Conservation (phyloP, 2,888 invertebrate genomes). For the Callyntrura guangdongensis region DNA sequence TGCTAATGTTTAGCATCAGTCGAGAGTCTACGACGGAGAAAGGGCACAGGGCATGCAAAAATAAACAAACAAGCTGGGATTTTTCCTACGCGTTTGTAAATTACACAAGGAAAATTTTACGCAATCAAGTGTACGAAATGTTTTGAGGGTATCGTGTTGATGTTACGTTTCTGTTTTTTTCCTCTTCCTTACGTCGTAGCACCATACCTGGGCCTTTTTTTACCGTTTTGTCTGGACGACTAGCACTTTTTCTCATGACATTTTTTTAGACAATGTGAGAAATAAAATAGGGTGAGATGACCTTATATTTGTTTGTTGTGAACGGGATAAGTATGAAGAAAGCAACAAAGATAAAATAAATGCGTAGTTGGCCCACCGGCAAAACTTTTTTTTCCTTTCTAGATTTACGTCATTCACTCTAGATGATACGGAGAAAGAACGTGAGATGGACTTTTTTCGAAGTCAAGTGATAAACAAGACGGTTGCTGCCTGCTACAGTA, state of each 20-base stretch:
- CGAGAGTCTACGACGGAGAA: background rate
- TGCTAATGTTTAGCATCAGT: no score
- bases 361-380: constrained; percentile 3
- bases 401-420: constrained; percentile 20
- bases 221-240: background rate
- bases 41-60: background rate
- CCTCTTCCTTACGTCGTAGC: background rate
- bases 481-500: no score
- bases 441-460: background rate
- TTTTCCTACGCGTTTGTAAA: background rate
- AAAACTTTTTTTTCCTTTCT: background rate
- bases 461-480: background rate
- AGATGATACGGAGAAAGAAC: background rate
- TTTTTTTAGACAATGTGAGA: no score
- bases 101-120: background rate
- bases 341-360: background rate
- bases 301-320: no score
- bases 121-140: background rate
- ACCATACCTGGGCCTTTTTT: background rate
- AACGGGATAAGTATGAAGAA: no score
- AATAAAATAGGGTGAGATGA: no score
- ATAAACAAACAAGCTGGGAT: background rate
- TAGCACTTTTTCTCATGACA: background rate
- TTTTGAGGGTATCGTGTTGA: background rate
- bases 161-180: background rate